These are phyloP conservation scores for Laodelphax striatellus DNA, from an alignment of 1,140 invertebrate genomes.

Conservation along the genomic window DNA sequence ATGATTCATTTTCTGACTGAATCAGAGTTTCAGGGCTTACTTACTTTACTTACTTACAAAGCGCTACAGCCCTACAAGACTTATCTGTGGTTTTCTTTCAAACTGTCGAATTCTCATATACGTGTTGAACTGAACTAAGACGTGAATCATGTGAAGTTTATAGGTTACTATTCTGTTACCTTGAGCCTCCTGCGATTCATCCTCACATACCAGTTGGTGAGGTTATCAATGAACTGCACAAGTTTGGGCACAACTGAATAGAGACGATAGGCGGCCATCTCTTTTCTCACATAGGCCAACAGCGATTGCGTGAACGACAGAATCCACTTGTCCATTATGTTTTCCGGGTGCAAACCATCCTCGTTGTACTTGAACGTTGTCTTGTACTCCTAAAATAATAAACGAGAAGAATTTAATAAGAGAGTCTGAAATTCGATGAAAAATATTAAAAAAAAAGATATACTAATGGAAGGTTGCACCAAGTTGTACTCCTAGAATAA, in stretches of 20 bases:
- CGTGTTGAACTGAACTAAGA: too few species aligned
- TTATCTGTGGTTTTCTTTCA: too few species aligned
- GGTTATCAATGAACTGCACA: slow-evolving; percentile 92
- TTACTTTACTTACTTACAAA: too few species aligned
- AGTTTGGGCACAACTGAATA: slow-evolving; percentile 92
- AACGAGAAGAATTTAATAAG: not conserved
- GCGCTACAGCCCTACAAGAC: too few species aligned
- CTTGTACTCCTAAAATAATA: slow-evolving; percentile 31
- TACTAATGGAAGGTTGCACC: too few species aligned
- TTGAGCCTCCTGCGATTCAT: slow-evolving; percentile 88
- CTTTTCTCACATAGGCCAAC: slow-evolving; percentile 73
- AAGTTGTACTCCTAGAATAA: too few species aligned
- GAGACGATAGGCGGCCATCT: slow-evolving; percentile 89
- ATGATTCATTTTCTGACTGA: too few species aligned
- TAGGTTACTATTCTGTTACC: not conserved
- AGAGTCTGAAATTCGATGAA: not conserved
- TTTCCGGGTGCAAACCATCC: slow-evolving; percentile 37
- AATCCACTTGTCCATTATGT: slow-evolving; percentile 98
- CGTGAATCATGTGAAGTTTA: too few species aligned
- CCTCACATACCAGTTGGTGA: slow-evolving; percentile 98
- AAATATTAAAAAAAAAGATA: too few species aligned
- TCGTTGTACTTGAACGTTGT: slow-evolving; percentile 36
- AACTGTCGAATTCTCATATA: too few species aligned
- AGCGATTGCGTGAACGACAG: slow-evolving; percentile 82
- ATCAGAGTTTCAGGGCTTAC: too few species aligned